Base-by-base conservation (phyloP, 2,888 invertebrate species). In the Ophioninae sp. region DNA sequence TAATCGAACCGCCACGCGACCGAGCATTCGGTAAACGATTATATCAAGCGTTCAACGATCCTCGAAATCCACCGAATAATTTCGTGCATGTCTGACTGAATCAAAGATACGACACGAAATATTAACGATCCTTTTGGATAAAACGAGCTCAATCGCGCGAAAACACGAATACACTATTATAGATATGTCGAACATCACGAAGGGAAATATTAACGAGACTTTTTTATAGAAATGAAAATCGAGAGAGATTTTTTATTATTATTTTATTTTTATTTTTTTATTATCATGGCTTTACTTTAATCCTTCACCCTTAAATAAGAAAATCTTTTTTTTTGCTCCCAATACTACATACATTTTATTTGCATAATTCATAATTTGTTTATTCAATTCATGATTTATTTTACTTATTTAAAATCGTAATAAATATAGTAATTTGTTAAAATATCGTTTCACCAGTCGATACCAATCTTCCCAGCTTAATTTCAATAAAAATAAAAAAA, bases 11-110 rank as follows among this genome's bases (percentile, higher is more conserved):
- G 73, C 13, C 73, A 69, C 59, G 10, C 41, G 44, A 73, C 76
- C 77, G 69, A 64, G 77, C 41, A 62, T 80, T 80, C 30, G 73
- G 50, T 65, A 80, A 80, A 80, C 73, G 76, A 67, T 57, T 80
- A 73, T 57, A 83, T 77, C 39, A 17, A 7, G 57, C 57, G n/a
- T 50, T 50, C 8, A 5, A 41, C 17, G 67, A 13, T 13, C 20
- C 20, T 56, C 50, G 13, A 20, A 50, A 61, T 78, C 50, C 20
- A 59, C 50, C 20, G 50, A 57, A 21, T 23, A 72, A 72, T 65
- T 20, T n/a, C 50, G n/a, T 30, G 59, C 44, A 61, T 8, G 13
- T 41, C 57, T 6, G 13, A 50, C 50, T 0, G 17, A 50, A 50
- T 50, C 50, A 17, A 3, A 17, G 50, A 2, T 5, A 50, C 50